Evolutionary conservation across 2,888 invertebrate species (phyloP), one percentile per base, ranked within the genome.

Genomic region (Amphimallon solstitiale): DNA sequence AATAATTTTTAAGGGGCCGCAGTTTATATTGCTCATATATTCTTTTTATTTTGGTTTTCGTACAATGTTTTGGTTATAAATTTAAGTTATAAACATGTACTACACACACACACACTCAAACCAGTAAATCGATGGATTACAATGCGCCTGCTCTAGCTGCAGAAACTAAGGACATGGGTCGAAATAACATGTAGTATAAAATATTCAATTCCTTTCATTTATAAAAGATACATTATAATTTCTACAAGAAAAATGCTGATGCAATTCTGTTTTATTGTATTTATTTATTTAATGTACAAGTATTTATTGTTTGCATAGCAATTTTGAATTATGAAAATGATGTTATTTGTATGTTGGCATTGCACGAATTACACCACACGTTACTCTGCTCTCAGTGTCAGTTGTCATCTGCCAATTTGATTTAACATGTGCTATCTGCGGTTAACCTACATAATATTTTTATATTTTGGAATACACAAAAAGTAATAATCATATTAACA

Each of bases 101-200:
- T 59, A 63, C 62, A 65, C 45, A 49, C 60, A 60, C 65, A 62
- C 46, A 71, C 64, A 70, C 66, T 70, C 68, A 70, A 68, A 69
- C 70, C 59, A 70, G 68, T 69, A 68, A 74, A 74, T 74, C 74
- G 71, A 74, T 72, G 72, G 70, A 56, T 65, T 65, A 60, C 65
- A 72, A 71, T 67, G 72, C 72, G 74, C 72, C 66, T 72, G 74
- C 72, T 70, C 70, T 52, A 45, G 56, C 34, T 43, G 56, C 43
- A 59, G 23, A 23, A 38, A 29, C 48, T 6, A 15, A n/a, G 15
- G 29, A 12, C 23, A 43, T 45, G 45, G 56, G 43, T 29, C 14
- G 15, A 59, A 59, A 15, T 38, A 54, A 38, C 14, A 10, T 59
- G 43, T 15, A 10, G 17, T 21, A 49, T 17, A 14, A 23, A 52